A percentile compares a stretch with the other conserved stretches of the same genome.
Conservation (phyloP, 1,140 invertebrate genomes). For the Amphibalanus amphitrite region DNA sequence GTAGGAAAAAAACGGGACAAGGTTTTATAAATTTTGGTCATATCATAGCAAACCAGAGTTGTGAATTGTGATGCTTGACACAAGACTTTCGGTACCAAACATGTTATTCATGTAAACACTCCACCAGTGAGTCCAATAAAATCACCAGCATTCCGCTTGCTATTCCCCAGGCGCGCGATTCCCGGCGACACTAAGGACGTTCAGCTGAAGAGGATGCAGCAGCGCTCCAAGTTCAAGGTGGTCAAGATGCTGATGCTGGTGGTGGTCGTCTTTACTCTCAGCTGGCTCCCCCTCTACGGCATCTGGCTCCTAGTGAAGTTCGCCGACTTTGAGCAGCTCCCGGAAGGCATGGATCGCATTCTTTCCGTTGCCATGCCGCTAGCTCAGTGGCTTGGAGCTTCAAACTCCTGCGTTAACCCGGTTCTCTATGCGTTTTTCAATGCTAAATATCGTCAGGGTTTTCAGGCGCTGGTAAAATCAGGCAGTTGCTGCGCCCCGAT, state of each 20-base stretch:
- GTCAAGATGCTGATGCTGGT: conserved; percentile 93
- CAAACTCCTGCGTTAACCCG: conserved; percentile 94
- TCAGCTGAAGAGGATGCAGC: conserved; percentile 49
- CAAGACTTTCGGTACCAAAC: too few species aligned
- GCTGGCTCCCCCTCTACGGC: conserved; percentile 84
- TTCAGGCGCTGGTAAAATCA: conserved; percentile 70
- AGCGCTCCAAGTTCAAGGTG: conserved; percentile 50
- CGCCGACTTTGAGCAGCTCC: conserved; percentile 24
- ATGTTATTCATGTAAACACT: too few species aligned
- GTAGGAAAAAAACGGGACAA: background rate
- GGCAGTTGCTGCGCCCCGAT: conserved; percentile 48
- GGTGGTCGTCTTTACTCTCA: conserved; percentile 80
- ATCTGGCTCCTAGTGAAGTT: conserved; percentile 76
- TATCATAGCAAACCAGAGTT: too few species aligned
- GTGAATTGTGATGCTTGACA: too few species aligned
- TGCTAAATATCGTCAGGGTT: conserved; percentile 85
- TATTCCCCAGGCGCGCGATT: conserved; percentile 33
- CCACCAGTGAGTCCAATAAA: background rate
- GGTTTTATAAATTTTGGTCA: too few species aligned
- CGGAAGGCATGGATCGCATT: conserved; percentile 48
- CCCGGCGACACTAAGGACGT: conserved; percentile 79
- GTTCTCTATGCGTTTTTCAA: conserved; percentile 96
- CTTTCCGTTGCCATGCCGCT: conserved; percentile 63
- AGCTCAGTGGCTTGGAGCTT: conserved; percentile 88
- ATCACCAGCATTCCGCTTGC: background rate